Evolutionary conservation across 2,888 invertebrate species (phyloP).

Genomic region (Hirtodrosophila duncani): DNA sequence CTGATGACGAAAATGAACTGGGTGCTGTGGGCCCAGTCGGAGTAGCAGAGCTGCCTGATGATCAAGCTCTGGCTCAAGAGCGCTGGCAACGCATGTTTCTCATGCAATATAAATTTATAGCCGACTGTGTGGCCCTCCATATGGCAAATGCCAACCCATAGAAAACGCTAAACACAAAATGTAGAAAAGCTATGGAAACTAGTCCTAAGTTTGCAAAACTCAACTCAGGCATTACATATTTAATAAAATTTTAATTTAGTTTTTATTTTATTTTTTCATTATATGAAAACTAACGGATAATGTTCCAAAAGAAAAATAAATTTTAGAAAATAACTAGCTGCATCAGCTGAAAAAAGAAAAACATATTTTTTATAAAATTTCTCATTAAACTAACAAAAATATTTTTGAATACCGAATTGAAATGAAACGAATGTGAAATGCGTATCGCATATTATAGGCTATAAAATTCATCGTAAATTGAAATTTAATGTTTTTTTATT

Average conservation of each 20-base stretch:
- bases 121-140: conserved; percentile 32
- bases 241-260: neutral
- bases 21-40: neutral
- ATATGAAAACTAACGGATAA: conserved; percentile 9
- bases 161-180: neutral
- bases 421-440: no score
- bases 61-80: conserved; percentile 8
- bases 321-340: no score
- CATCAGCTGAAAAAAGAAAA: no score
- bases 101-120: conserved; percentile 46
- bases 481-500: no score
- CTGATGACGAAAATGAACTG: conserved; percentile 6
- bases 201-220: conserved; percentile 13
- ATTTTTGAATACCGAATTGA: no score
- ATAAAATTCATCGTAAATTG: no score
- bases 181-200: neutral
- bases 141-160: conserved; percentile 2
- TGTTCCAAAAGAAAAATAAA: no score
- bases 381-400: no score
- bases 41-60: neutral
- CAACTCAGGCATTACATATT: conserved; percentile 9
- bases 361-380: no score
- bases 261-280: neutral
- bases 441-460: no score
- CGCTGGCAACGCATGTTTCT: conserved; percentile 35